Conservation (phyloP, 2,888 invertebrate genomes). For the Harmothoe impar region DNA sequence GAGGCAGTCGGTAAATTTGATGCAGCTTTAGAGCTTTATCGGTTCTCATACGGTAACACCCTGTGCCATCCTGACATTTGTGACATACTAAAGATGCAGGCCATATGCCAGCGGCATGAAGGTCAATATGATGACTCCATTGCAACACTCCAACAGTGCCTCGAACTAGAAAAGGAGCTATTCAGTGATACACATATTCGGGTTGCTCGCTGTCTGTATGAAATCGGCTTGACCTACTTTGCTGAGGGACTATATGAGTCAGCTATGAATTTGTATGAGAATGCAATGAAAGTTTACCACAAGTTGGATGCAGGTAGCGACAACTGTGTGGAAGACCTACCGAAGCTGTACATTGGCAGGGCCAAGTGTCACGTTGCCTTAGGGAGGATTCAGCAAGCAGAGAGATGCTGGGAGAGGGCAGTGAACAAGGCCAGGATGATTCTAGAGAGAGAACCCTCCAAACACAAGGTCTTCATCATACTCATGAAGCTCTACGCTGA, state of each 20-base stretch:
- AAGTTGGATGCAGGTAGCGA: background rate
- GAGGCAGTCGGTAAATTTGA: background rate
- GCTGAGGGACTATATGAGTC: constrained; percentile 45
- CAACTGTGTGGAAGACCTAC: constrained; percentile 17
- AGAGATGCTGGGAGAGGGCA: constrained; percentile 37
- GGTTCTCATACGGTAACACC: constrained; percentile 2
- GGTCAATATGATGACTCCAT: background rate
- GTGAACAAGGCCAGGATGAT: background rate
- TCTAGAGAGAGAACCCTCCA: background rate
- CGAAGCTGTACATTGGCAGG: background rate
- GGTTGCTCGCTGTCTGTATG: background rate
- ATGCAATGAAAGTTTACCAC: constrained; percentile 28
- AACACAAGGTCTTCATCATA: background rate
- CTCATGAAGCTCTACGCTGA: background rate
- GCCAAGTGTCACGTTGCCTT: constrained; percentile 15
- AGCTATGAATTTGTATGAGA: constrained; percentile 25
- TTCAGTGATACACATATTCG: background rate
- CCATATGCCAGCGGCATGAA: background rate
- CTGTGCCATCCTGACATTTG: background rate
- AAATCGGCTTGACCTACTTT: constrained; percentile 21
- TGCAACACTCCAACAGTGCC: background rate
- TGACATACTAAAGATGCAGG: background rate
- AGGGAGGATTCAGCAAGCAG: constrained; percentile 3
- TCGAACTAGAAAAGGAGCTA: background rate
- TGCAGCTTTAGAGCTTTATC: background rate